Evolutionary conservation across 1,140 invertebrate species (phyloP), one percentile per base, ranked within the genome.

Genomic region (Heliconius himera): DNA sequence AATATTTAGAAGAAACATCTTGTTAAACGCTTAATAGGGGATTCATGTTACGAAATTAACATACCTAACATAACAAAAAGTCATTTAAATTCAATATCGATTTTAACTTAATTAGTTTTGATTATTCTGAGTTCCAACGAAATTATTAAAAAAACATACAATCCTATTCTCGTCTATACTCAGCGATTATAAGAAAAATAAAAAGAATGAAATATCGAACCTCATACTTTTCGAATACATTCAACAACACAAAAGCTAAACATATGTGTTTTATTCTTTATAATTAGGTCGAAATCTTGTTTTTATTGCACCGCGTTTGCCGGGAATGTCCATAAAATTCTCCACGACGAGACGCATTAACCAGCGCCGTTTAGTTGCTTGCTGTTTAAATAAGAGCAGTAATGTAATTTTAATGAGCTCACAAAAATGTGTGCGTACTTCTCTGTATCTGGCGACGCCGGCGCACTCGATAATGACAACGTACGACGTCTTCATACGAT

Each of bases 331-430:
- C 89, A 91, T 90, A 91, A 90, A 89, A 92, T 87, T 88, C 87
- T 87, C 87, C 79, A 85, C 87, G 88, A 82, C 86, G 83, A 86
- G 86, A 89, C 88, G 86, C 91, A 93, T 94, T 94, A 94, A 94
- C 90, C 88, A 92, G 86, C 86, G 82, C 87, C 89, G 89, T 93
- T 93, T 93, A 92, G 91, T 92, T 93, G 91, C 92, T 93, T 92
- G 91, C 90, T 91, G 89, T 90, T 93, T 91, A 92, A 93, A 92
- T 92, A 93, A 90, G 88, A 92, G 89, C 89, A 91, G 90, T 93
- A 94, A 94, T 94, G 93, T 94, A 91, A 93, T 94, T 94, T 94
- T 94, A 94, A 94, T 93, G 90, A 93, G 89, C 88, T 90, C 88
- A 90, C 91, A 93, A 91, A 91, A 92, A 91, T 91, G 91, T 91